These are phyloP conservation scores for Phalacrocorax brasilianus DNA, from an alignment of 2,113 vertebrate genomes.

Conservation along the genomic window DNA sequence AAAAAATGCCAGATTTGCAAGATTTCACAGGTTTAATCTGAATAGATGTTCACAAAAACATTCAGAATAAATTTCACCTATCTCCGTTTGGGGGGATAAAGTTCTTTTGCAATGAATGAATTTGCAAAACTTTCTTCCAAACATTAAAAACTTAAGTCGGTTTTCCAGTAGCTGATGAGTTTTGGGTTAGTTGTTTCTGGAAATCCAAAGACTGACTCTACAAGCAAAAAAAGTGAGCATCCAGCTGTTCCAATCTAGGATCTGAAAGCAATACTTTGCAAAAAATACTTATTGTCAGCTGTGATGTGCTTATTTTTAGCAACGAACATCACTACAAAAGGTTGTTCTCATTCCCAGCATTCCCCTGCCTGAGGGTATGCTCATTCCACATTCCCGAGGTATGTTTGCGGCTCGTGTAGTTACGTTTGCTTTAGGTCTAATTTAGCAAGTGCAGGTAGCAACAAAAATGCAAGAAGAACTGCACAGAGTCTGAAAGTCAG, in stretches of 20 bases:
- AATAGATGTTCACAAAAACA: background rate
- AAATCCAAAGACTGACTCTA: background rate
- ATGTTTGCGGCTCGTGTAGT: background rate
- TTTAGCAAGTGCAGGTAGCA: constrained; percentile 16
- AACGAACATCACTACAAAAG: background rate
- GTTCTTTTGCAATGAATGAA: background rate
- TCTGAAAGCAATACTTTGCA: background rate
- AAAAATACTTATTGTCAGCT: constrained; percentile 45
- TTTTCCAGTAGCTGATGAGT: background rate
- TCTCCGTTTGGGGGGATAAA: background rate
- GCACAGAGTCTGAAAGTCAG: background rate
- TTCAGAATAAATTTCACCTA: background rate
- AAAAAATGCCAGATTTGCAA: background rate
- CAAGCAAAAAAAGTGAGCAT: background rate
- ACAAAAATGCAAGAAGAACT: background rate
- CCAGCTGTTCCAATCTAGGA: constrained; percentile 38
- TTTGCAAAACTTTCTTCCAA: background rate
- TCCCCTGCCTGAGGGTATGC: constrained; percentile 6
- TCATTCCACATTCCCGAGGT: constrained; percentile 33
- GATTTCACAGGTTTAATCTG: background rate
- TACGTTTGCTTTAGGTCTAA: constrained; percentile 38
- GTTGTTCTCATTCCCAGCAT: constrained; percentile 33
- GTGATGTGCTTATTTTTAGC: constrained; percentile 38
- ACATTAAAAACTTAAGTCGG: background rate
- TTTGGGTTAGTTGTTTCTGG: background rate